Percentiles rank a stretch among this genome's conserved stretches.
Evolutionary conservation across 2,797 vertebrate species (phyloP).

Genomic region (Clarias pachynema): DNA sequence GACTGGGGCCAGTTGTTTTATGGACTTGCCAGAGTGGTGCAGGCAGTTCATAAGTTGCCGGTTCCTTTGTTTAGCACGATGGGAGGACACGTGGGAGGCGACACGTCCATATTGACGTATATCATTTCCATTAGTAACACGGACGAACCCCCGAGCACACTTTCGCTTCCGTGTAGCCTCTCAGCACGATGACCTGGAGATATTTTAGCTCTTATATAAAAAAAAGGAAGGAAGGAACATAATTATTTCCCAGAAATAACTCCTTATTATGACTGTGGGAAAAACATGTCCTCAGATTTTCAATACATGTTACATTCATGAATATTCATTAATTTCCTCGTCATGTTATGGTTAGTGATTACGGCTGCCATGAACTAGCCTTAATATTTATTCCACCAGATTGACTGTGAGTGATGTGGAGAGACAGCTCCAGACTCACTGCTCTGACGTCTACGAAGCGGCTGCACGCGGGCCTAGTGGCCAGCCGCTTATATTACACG

Average conservation of each 20-base stretch:
- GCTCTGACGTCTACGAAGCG: slow-evolving; percentile 66
- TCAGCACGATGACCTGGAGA: neutral
- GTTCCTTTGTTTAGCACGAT: slow-evolving; percentile 86
- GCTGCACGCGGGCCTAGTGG: slow-evolving; percentile 73
- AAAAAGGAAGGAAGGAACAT: neutral
- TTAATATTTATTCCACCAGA: slow-evolving; percentile 65
- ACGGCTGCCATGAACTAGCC: slow-evolving; percentile 66
- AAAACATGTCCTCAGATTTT: neutral
- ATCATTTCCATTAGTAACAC: slow-evolving; percentile 98
- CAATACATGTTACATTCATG: neutral
- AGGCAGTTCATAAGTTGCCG: slow-evolving; percentile 95
- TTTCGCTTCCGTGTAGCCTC: neutral
- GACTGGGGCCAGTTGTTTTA: slow-evolving; percentile 92
- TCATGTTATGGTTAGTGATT: slow-evolving; percentile 33
- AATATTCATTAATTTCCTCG: slow-evolving; percentile 8
- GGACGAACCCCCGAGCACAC: slow-evolving; percentile 74
- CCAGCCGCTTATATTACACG: slow-evolving; percentile 80
- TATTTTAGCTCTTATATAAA: neutral
- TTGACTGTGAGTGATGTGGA: slow-evolving; percentile 61
- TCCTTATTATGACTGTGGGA: neutral
- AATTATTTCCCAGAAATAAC: neutral
- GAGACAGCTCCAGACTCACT: slow-evolving; percentile 23
- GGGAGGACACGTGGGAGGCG: slow-evolving; percentile 93
- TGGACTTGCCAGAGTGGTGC: slow-evolving; percentile 90
- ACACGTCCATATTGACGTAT: slow-evolving; percentile 93